phyloP scores from a whole-genome alignment of 2,888 invertebrate genomes.

The Amblyteles armatorius region DNA sequence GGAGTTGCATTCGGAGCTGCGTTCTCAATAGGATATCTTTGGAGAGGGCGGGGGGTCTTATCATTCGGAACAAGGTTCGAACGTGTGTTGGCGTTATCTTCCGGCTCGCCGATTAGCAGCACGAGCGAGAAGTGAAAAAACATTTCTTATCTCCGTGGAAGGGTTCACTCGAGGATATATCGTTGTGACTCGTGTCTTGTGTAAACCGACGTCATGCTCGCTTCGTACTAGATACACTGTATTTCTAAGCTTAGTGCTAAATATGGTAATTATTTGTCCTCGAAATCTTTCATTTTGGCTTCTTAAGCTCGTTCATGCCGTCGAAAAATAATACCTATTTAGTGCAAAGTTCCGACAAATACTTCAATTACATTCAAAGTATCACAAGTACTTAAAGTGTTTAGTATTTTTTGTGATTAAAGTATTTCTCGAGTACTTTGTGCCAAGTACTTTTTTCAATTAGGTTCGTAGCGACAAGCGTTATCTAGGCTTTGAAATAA shows the following conservation, averaged over 20 bases:
- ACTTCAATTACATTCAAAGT: too few relatives aligned
- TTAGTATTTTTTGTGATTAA: neutral
- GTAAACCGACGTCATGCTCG: neutral
- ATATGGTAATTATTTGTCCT: neutral
- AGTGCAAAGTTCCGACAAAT: too few relatives aligned
- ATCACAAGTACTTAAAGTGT: too few relatives aligned
- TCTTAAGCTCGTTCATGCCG: neutral
- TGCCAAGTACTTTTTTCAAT: too few relatives aligned
- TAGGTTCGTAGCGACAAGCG: too few relatives aligned
- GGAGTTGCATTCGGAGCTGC: neutral
- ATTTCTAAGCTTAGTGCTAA: neutral
- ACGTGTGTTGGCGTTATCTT: neutral
- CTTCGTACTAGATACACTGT: neutral
- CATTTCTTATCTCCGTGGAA: constrained; percentile 20
- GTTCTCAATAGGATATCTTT: neutral
- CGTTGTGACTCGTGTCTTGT: neutral
- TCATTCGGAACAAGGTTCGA: neutral
- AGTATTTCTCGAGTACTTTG: too few relatives aligned
- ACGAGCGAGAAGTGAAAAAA: constrained; percentile 2
- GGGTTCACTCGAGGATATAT: constrained; percentile 21
- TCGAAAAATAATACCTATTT: neutral
- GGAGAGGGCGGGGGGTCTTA: neutral
- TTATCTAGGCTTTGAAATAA: too few relatives aligned
- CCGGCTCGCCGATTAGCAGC: constrained; percentile 15
- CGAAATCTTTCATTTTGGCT: neutral